Conservation (phyloP, 1,140 invertebrate genomes). For the Solen grandis region DNA sequence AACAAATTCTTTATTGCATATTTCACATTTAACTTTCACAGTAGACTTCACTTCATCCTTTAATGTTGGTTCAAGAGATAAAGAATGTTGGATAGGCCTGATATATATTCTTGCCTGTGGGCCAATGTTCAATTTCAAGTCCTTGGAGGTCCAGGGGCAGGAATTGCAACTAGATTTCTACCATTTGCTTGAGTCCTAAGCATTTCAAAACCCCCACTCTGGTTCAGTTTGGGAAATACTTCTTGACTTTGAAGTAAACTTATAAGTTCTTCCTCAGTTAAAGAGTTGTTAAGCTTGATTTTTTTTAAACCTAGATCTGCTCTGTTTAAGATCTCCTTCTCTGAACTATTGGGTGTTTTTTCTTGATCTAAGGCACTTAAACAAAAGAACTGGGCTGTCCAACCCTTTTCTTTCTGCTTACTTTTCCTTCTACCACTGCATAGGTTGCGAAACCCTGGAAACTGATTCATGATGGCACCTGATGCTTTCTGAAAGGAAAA, state of each 20-base stretch:
- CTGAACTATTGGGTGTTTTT: background rate
- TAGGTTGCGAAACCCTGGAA: background rate
- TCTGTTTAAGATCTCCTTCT: constrained; percentile 12
- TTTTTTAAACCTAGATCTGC: constrained; percentile 19
- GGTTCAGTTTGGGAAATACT: constrained; percentile 31
- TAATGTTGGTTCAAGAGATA: background rate
- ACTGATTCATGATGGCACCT: background rate
- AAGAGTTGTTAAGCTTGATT: constrained; percentile 11
- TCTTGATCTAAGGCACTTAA: background rate
- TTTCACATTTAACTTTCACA: constrained; percentile 7
- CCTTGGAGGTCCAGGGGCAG: constrained; percentile 11
- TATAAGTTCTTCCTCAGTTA: constrained; percentile 24
- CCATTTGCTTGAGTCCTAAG: constrained; percentile 30
- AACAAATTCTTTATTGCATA: background rate
- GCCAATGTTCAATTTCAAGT: constrained; percentile 20
- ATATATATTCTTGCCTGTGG: constrained; percentile 31
- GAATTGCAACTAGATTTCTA: background rate
- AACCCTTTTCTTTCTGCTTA: background rate
- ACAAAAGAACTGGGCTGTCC: constrained; percentile 7
- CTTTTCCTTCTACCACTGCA: background rate
- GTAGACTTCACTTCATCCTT: background rate
- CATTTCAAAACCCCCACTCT: constrained; percentile 48
- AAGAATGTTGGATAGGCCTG: constrained; percentile 15
- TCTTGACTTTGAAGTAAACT: constrained; percentile 3
- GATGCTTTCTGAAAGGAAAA: no score